Evolutionary conservation across 1,140 invertebrate species (phyloP), one percentile per base, ranked within the genome.

Genomic region (Platyscapa corneri): DNA sequence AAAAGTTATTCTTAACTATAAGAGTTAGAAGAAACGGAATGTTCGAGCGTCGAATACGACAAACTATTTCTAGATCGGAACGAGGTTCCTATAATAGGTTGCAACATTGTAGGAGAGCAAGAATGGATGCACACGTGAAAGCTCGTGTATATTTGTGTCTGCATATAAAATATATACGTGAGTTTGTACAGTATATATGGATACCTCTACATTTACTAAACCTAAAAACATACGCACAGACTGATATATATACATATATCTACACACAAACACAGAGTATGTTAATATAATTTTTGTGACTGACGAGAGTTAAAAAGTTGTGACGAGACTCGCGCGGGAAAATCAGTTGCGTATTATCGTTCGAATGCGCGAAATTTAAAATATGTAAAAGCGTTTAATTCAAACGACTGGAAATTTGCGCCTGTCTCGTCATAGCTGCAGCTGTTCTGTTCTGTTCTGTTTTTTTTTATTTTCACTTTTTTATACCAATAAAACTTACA

Each of bases 401-500:
- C 20, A 39, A 64, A 20, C 18, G 77, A 18, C 0, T 64, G 53
- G 32, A 80, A 37, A 37, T 60, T 32, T 27, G 78, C 72, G 70
- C 78, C 49, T 18, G 78, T 78, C 84, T 78, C 84, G 84, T 49
- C 70, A 32, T 53, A 53, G 37, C 27, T 27, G 39, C 78, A 60
- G 39, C 75, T 81, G 56, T 81, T 82, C 79, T 76, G 72, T 86
- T 86, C 84, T 86, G 72, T 86, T 12, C 12, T 46, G 42, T 46
- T 46, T 86, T 86, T 83, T 83, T 83, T 67, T 70, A 83, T 86
- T 86, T 86, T 86, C 82, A 86, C 81, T 86, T 86, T 86, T 86
- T 86, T 86, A 83, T 86, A 86, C 76, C 76, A 86, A 86, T 86
- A 83, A 86, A 86, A 86, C 72, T 81, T 85, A 85, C 84, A 86